phyloP scores from a whole-genome alignment of 2,797 vertebrate genomes.

The Trachurus trachurus region DNA sequence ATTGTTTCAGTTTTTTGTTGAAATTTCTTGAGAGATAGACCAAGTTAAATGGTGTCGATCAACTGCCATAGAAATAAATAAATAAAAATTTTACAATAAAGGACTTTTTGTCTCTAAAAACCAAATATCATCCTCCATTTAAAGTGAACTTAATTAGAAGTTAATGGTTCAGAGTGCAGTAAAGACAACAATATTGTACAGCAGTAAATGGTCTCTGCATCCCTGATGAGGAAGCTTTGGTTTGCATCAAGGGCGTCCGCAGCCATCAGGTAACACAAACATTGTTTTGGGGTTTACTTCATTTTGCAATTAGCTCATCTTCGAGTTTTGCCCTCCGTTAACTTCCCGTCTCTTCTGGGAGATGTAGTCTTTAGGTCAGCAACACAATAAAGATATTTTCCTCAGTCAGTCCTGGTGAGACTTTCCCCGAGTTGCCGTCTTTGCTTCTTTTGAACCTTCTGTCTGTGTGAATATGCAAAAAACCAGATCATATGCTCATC shows the following conservation, averaged over 20 bases:
- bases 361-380: constrained; percentile 20
- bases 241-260: constrained; percentile 25
- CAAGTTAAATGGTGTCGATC: constrained; percentile 2
- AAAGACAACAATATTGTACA: constrained; percentile 41
- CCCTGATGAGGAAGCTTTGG: constrained; percentile 34
- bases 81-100: neutral
- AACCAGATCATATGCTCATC: constrained; percentile 43
- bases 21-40: constrained; percentile 21
- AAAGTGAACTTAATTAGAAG: constrained; percentile 30
- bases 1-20: constrained; percentile 26
- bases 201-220: constrained; percentile 26
- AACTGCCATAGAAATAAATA: constrained; percentile 42
- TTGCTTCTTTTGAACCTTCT: constrained; percentile 20
- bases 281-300: constrained; percentile 10
- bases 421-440: constrained; percentile 13
- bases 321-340: constrained; percentile 8
- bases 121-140: constrained; percentile 19
- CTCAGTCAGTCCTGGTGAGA: constrained; percentile 14
- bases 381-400: constrained; percentile 13
- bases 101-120: constrained; percentile 3
- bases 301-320: constrained; percentile 19
- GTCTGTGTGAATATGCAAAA: constrained; percentile 15
- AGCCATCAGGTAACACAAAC: constrained; percentile 36
- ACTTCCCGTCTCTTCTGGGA: constrained; percentile 17
- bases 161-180: constrained; percentile 54